Percentiles rank a stretch among this genome's conserved stretches.
These are phyloP conservation scores for Vollenhovia emeryi DNA, from an alignment of 1,140 invertebrate genomes.

Conservation along the genomic window DNA sequence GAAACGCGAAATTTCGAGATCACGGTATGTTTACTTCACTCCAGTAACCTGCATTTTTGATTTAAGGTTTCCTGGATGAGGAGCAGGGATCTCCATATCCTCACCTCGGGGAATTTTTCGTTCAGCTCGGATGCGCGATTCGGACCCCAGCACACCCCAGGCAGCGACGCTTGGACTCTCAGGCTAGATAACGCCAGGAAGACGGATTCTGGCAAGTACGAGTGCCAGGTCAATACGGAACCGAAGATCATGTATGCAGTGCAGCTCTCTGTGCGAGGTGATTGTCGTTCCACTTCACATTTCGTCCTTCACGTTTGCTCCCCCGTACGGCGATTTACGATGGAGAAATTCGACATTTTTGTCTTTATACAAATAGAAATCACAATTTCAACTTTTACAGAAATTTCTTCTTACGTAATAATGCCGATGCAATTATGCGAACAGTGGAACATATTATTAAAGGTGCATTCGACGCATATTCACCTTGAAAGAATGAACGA, in stretches of 20 bases:
- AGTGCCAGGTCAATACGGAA: slow-evolving; percentile 93
- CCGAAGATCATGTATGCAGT: slow-evolving; percentile 91
- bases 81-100: slow-evolving; percentile 90
- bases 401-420: too few species aligned
- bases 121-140: slow-evolving; percentile 92
- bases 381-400: neutral
- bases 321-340: slow-evolving; percentile 9
- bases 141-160: slow-evolving; percentile 85
- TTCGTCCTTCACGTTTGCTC: slow-evolving; percentile 16
- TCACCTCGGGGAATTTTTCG: slow-evolving; percentile 89
- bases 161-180: slow-evolving; percentile 88
- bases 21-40: neutral
- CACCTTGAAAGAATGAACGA: neutral
- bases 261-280: slow-evolving; percentile 89
- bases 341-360: neutral
- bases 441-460: neutral
- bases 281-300: slow-evolving; percentile 51
- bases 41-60: slow-evolving; percentile 39
- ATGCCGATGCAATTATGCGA: neutral
- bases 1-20: neutral
- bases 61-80: slow-evolving; percentile 92
- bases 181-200: slow-evolving; percentile 88
- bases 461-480: neutral
- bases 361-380: slow-evolving; percentile 6
- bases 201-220: slow-evolving; percentile 90